These are phyloP conservation scores for Agonopterix heracliana DNA, from an alignment of 2,888 invertebrate species.

Conservation along the genomic window DNA sequence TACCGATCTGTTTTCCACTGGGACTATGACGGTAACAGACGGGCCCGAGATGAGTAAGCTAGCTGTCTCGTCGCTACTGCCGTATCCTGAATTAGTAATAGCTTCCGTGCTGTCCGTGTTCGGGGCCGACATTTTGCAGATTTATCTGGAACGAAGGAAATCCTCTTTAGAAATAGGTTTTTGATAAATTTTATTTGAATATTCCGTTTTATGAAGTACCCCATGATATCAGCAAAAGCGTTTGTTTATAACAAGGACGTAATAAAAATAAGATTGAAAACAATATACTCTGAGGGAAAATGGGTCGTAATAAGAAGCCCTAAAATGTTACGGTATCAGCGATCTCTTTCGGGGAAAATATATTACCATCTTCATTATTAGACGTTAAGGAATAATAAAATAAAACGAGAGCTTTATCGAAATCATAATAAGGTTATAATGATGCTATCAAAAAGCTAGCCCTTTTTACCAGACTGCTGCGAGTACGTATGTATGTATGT, in stretches of 20 bases:
- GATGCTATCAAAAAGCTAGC: too few relatives aligned
- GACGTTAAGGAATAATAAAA: too few relatives aligned
- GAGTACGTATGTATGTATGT: too few relatives aligned
- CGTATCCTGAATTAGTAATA: conserved; percentile 79
- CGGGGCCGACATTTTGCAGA: conserved; percentile 58
- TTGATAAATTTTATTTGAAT: neutral
- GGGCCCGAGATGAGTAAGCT: conserved; percentile 83
- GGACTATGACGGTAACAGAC: conserved; percentile 69
- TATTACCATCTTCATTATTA: too few relatives aligned
- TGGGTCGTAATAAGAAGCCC: conserved; percentile 1
- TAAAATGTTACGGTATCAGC: conserved; percentile 1
- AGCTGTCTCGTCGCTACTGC: conserved; percentile 89
- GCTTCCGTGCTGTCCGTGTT: conserved; percentile 75
- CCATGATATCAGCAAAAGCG: neutral
- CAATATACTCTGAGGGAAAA: conserved; percentile 2
- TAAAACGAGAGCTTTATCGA: too few relatives aligned
- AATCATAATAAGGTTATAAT: too few relatives aligned
- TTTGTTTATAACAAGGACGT: neutral
- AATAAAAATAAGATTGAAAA: conserved; percentile 7
- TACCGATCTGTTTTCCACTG: conserved; percentile 68
- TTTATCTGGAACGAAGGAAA: conserved; percentile 49
- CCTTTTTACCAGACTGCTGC: too few relatives aligned
- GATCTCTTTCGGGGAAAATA: too few relatives aligned
- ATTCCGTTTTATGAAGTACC: neutral
- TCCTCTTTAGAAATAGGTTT: neutral